Base-by-base conservation (phyloP, 2,797 vertebrate genomes). In the Sparidentex hasta region DNA sequence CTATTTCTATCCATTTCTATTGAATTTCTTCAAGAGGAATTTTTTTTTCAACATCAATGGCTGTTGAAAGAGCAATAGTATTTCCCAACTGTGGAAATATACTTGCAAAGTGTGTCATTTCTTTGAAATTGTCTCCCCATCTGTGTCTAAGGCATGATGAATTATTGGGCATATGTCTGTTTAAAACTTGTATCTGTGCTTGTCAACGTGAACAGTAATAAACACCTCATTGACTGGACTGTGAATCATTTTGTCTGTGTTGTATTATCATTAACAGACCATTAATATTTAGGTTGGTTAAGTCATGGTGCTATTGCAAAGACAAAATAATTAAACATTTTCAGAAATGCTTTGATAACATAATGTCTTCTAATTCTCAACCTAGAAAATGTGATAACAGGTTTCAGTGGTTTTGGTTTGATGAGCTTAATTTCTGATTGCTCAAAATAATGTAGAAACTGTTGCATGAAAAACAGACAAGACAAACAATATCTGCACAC, bases 161-260 rank as follows among this genome's bases (percentile, higher is more conserved):
- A 58, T 83, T 70, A 71, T 81, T 59, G 27, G 76, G 73, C 33
- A 17, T 64, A 83, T 62, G 63, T 64, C 80, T 85, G 71, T 81
- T 83, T 72, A 78, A 84, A 82, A 80, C 29, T 33, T 86, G 65
- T 87, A 85, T 73, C 78, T 90, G 80, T 92, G 86, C 74, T 90
- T 76, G 78, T 92, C 68, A 67, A 88, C 75, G 77, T 87, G 54
- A 88, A 82, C 65, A 76, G 71, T 89, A 92, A 93, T 94, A 93
- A 94, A 94, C 64, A 84, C 66, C 56, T 81, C 46, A 78, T 47
- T 82, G 86, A 90, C 74, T 82, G 78, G 78, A 86, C 51, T 80
- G 63, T 72, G 66, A 80, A 50, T 68, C 5, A 4, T 11, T 62
- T 44, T 62, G 47, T 76, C 13, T 62, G 58, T 71, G 12, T 71